These are phyloP conservation scores for Plebejus anna DNA, from an alignment of 2,888 invertebrate species.

Conservation along the genomic window DNA sequence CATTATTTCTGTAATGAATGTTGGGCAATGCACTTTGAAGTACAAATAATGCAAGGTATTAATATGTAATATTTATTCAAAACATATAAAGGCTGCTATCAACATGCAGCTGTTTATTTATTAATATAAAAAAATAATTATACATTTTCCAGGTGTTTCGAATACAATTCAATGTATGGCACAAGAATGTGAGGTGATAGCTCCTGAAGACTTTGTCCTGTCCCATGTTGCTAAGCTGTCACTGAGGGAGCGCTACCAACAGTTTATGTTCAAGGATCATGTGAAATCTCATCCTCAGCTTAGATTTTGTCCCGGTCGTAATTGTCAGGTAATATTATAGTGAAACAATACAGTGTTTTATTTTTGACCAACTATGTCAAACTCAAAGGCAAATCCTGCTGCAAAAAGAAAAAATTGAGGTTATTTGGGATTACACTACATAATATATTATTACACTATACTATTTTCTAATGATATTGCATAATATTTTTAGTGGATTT, in stretches of 20 bases:
- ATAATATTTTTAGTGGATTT: conserved; percentile 80
- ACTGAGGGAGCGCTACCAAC: conserved; percentile 95
- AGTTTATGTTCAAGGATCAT: conserved; percentile 97
- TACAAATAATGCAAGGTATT: conserved; percentile 94
- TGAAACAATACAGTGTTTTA: neutral
- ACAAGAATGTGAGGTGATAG: conserved; percentile 93
- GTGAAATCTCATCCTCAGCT: conserved; percentile 95
- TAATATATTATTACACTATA: neutral
- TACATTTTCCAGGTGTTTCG: conserved; percentile 77
- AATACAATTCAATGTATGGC: conserved; percentile 98
- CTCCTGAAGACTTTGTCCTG: conserved; percentile 97
- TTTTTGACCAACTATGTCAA: neutral
- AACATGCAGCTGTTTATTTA: no score
- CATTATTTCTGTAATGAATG: conserved; percentile 98
- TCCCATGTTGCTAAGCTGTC: conserved; percentile 90
- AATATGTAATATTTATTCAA: neutral
- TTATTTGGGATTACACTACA: neutral
- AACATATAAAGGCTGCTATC: no score
- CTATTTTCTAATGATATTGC: neutral
- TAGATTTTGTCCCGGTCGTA: conserved; percentile 97
- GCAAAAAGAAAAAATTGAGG: neutral
- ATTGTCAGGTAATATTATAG: conserved; percentile 85
- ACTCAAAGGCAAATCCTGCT: neutral
- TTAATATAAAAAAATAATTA: neutral
- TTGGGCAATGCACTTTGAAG: conserved; percentile 97